Conservation (phyloP, 2,113 vertebrate genomes). For the Oreochromis niloticus region DNA sequence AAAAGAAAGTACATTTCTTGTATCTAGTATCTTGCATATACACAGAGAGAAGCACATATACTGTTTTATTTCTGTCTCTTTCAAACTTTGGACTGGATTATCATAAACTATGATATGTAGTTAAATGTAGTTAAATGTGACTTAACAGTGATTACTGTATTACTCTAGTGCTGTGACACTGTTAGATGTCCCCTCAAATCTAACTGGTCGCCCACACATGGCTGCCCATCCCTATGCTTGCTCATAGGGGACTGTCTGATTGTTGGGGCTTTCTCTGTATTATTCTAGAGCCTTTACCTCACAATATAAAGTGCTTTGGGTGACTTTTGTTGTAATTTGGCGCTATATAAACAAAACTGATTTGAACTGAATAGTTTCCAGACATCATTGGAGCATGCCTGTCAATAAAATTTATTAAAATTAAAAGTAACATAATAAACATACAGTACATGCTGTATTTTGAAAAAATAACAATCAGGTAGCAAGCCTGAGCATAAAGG, state of each 20-base stretch:
- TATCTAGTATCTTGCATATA: neutral
- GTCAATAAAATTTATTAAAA: neutral
- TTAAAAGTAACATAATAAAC: neutral
- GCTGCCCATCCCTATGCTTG: neutral
- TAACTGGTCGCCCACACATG: neutral
- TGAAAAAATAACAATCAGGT: neutral
- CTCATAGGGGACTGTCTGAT: neutral
- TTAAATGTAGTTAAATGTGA: neutral
- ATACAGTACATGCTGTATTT: neutral
- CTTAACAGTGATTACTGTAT: neutral
- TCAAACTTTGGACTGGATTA: neutral
- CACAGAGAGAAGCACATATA: neutral
- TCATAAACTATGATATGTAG: neutral
- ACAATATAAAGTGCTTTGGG: neutral
- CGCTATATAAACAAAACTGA: neutral
- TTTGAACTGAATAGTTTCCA: neutral
- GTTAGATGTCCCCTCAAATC: neutral
- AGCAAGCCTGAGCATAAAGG: neutral
- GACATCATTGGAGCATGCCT: too few species aligned
- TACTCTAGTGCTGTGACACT: neutral
- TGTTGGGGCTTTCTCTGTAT: neutral
- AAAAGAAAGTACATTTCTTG: constrained; percentile 10
- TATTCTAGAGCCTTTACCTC: neutral
- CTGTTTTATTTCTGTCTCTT: neutral
- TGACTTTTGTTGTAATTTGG: neutral